These are phyloP conservation scores for Netelia virgata DNA, from an alignment of 2,888 invertebrate genomes.

Conservation along the genomic window DNA sequence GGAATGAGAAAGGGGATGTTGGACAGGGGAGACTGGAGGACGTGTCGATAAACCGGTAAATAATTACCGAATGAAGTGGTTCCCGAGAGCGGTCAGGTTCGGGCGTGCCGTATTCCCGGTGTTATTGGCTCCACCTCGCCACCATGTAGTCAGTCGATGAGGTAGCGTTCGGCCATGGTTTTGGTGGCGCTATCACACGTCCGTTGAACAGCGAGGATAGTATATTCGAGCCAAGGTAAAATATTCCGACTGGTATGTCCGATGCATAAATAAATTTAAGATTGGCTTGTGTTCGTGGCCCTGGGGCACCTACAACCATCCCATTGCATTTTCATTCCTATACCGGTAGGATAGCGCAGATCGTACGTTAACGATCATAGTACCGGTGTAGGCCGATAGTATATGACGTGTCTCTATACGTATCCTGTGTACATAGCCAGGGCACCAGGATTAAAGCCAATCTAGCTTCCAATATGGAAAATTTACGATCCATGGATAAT, in stretches of 20 bases:
- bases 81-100: conserved; percentile 70
- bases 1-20: conserved; percentile 5
- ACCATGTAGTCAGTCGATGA: neutral
- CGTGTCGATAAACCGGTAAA: conserved; percentile 79
- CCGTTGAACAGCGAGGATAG: conserved; percentile 35
- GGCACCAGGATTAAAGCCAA: conserved; percentile 30
- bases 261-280: conserved; percentile 68
- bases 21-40: conserved; percentile 56
- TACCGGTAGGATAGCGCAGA: conserved; percentile 22
- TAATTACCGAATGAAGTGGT: conserved; percentile 77
- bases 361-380: conserved; percentile 50
- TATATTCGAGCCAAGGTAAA: conserved; percentile 43
- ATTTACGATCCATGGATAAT: conserved; percentile 44
- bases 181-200: conserved; percentile 55
- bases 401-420: conserved; percentile 38
- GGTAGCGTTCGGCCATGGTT: conserved; percentile 32
- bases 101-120: conserved; percentile 69
- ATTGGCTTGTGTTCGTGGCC: conserved; percentile 48
- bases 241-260: conserved; percentile 54
- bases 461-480: conserved; percentile 37
- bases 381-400: conserved; percentile 17
- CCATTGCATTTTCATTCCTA: conserved; percentile 3
- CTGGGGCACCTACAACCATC: conserved; percentile 19
- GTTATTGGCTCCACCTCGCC: conserved; percentile 73
- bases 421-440: conserved; percentile 17